Percentiles rank a stretch among this genome's conserved stretches.
phyloP scores from a whole-genome alignment of 2,888 invertebrate species.

The Drosophila infuscata region DNA sequence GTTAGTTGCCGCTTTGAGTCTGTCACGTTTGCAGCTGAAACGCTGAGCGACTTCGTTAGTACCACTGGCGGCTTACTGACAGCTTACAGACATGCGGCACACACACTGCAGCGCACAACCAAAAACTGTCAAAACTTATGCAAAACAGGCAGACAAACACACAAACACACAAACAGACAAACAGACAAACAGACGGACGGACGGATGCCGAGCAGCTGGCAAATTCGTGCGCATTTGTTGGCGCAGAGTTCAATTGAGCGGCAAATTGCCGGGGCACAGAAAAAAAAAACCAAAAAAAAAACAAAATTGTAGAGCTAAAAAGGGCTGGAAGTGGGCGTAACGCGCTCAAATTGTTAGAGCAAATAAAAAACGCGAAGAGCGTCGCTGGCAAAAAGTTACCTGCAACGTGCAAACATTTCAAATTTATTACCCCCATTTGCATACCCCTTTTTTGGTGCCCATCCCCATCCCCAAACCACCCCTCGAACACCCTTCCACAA shows the following conservation, averaged over 20 bases:
- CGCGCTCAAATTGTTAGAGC: constrained; percentile 71
- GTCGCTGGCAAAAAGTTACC: constrained; percentile 58
- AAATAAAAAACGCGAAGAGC: constrained; percentile 58
- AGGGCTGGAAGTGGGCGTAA: constrained; percentile 24
- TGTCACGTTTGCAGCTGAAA: constrained; percentile 60
- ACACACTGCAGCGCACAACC: constrained; percentile 25
- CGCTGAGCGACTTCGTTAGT: constrained; percentile 80
- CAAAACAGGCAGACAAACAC: constrained; percentile 62
- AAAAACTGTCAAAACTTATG: constrained; percentile 79
- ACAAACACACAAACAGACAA: neutral
- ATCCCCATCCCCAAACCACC: neutral
- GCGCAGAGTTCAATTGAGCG: constrained; percentile 76
- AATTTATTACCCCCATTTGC: constrained; percentile 73
- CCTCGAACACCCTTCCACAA: neutral
- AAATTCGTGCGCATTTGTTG: constrained; percentile 57
- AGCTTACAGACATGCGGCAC: constrained; percentile 33
- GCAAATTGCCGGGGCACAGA: constrained; percentile 68
- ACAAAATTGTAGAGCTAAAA: constrained; percentile 7
- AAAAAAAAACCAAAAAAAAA: constrained; percentile 3
- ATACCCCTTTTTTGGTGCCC: constrained; percentile 27
- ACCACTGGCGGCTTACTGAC: constrained; percentile 30
- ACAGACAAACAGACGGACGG: neutral
- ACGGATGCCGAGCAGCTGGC: constrained; percentile 26
- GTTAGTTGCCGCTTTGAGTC: constrained; percentile 39
- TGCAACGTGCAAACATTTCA: constrained; percentile 72